These are phyloP conservation scores for Drosophila falleni DNA, from an alignment of 2,888 invertebrate genomes.

Conservation along the genomic window DNA sequence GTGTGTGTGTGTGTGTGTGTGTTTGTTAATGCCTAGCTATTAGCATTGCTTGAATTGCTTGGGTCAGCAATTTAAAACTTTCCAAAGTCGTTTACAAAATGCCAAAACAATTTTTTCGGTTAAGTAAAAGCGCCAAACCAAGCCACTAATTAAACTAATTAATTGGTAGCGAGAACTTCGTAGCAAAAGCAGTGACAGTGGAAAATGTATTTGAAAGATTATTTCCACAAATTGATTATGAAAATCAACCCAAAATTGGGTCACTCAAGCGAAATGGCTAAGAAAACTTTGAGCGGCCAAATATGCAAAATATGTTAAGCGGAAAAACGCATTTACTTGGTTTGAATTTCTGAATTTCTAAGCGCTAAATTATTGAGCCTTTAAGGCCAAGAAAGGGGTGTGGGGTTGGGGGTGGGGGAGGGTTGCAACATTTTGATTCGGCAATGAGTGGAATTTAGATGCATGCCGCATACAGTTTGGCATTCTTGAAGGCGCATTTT, in stretches of 20 bases:
- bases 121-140: slow-evolving; percentile 51
- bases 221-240: slow-evolving; percentile 33
- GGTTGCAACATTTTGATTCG: slow-evolving; percentile 11
- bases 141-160: slow-evolving; percentile 73
- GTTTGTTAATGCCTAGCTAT: slow-evolving; percentile 61
- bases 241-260: slow-evolving; percentile 44
- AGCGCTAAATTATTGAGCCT: slow-evolving; percentile 57
- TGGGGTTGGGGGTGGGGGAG: too few relatives aligned
- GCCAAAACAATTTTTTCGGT: slow-evolving; percentile 60
- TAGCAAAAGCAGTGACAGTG: background rate
- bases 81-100: slow-evolving; percentile 56
- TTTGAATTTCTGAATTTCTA: slow-evolving; percentile 42
- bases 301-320: slow-evolving; percentile 53
- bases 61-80: slow-evolving; percentile 62
- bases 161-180: slow-evolving; percentile 29
- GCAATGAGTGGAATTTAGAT: slow-evolving; percentile 46
- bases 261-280: slow-evolving; percentile 42
- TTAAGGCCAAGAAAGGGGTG: slow-evolving; percentile 40
- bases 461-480: slow-evolving; percentile 35
- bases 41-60: slow-evolving; percentile 49
- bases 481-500: slow-evolving; percentile 16
- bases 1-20: slow-evolving; percentile 10
- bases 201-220: slow-evolving; percentile 13
- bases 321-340: slow-evolving; percentile 24
- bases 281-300: slow-evolving; percentile 20